Evolutionary conservation across 1,140 invertebrate genomes (phyloP), one percentile per base, ranked within the genome.

Genomic region (Choristoneura fumiferana): DNA sequence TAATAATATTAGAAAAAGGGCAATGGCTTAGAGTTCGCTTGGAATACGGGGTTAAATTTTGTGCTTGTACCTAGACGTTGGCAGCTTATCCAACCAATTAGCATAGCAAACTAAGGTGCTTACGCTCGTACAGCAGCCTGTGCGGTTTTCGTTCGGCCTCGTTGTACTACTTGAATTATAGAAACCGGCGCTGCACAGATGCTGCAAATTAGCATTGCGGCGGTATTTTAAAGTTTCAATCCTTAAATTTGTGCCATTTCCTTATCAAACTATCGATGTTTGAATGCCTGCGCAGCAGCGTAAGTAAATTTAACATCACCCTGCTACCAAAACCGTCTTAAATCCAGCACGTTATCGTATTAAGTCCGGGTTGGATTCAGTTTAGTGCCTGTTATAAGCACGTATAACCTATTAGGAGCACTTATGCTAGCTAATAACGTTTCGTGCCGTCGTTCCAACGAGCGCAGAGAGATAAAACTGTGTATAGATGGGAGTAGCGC

Each of bases 41-140:
- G 17, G 10, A 49, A 49, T 6, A 29, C 22, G 18, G 43, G 43
- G 18, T 49, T 49, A 49, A 17, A 49, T 49, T 29, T 49, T 49
- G 17, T 49, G 43, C 18, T 12, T 22, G 43, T 13, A 57, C 54
- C 18, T 37, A 57, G 60, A 62, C 63, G 69, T 66, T 69, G 63
- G 63, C 61, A 62, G 65, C 63, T 70, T 65, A 70, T 65, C 67
- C 63, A 54, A 35, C 71, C 67, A 73, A 70, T 73, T 70, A 73
- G 65, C 61, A 70, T 73, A 66, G 65, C 62, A 67, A 73, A 73
- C 65, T 67, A 73, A 69, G 63, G 67, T 57, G 65, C 62, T 67
- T 67, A 63, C 59, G 36, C 54, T 13, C 54, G 39, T 54, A 54
- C 45, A 33, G 56, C 43, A 43, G 63, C 57, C 35, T n/a, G 39